Evolutionary conservation across 2,888 invertebrate genomes (phyloP), one percentile per base, ranked within the genome.

Genomic region (Nezara viridula): DNA sequence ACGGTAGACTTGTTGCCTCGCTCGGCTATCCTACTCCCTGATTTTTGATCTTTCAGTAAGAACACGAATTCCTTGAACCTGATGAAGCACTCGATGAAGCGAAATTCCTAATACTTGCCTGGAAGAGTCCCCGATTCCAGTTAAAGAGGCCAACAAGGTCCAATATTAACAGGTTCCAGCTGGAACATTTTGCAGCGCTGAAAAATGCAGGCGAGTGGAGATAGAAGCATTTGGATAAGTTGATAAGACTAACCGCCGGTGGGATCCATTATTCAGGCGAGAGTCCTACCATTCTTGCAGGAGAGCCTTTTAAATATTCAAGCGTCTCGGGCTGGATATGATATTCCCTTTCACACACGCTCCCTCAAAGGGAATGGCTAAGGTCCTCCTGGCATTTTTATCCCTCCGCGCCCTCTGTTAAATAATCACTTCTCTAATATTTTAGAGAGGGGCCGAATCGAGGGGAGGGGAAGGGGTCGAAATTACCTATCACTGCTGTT

Each of bases 331-430:
- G 2, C 32, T 47, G 47, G 55, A 88, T 88, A 66, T 88, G 40
- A 88, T 73, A 88, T 88, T 88, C 88, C 60, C 88, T 88, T 88
- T 88, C 81, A 81, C 81, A 81, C 81, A 81, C 81, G 81, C 81
- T 81, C 81, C 81, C 40, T 81, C 81, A 81, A 81, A 81, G 81
- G 81, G 81, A 81, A 81, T 81, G 14, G 24, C 81, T 81, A 81
- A 81, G 6, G 44, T 16, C 40, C 81, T 81, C 77, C 32, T 27
- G 86, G 24, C 55, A 55, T 86, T 52, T 37, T 86, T 86, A 49
- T 50, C 44, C 27, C 86, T 6, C 50, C 47, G 27, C 86, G 12
- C 37, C 21, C 50, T 37, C 66, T 73, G 19, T 73, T 73, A 73
- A 73, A 73, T 73, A 73, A 73, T 73, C 66, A 73, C 66, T 73